Evolutionary conservation across 2,113 vertebrate genomes (phyloP), one percentile per base, ranked within the genome.

Genomic region (Tangachromis dhanisi): DNA sequence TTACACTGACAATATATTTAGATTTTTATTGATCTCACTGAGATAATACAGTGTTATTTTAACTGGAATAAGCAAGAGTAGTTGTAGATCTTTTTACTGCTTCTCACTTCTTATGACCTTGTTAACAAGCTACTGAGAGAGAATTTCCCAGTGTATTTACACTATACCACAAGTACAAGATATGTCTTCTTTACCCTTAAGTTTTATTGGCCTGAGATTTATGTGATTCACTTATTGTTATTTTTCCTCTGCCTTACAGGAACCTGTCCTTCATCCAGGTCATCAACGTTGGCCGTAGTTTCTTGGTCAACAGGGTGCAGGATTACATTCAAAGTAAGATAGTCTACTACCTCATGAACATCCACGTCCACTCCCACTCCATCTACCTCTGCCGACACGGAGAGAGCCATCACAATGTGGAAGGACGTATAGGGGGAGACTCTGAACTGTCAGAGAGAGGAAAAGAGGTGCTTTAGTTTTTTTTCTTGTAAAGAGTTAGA

Each of bases 321-420:
- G 98, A 99, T 95, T 99, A 99, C 92, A 99, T 99, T 96, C 98
- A 99, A 94, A 99, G 98, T 86, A 99, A 98, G 92, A 99, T 99
- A 1, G 98, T 99, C 61, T 99, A 99, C 96, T 99, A 99, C 96
- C 97, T 99, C 82, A 99, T 99, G 98, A 99, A 99, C 93, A 99
- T 99, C 93, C 98, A 98, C 1, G 98, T 99, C 1, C 98, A 98
- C 92, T 98, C 97, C 0, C 98, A 98, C 82, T 98, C 98, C 95
- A 99, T 99, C 95, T 99, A 99, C 95, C 97, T 99, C 7, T 99
- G 98, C 92, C 97, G 98, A 7, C 98, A 99, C 0, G 98, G 98
- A 5, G 98, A 99, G 96, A 99, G 97, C 68, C 96, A 98, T 6
- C 96, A 97, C 94, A 99, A 99, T 16, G 83, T 97, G 7, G 68